Evolutionary conservation across 2,113 vertebrate genomes (phyloP).

Genomic region (Silurus asotus): DNA sequence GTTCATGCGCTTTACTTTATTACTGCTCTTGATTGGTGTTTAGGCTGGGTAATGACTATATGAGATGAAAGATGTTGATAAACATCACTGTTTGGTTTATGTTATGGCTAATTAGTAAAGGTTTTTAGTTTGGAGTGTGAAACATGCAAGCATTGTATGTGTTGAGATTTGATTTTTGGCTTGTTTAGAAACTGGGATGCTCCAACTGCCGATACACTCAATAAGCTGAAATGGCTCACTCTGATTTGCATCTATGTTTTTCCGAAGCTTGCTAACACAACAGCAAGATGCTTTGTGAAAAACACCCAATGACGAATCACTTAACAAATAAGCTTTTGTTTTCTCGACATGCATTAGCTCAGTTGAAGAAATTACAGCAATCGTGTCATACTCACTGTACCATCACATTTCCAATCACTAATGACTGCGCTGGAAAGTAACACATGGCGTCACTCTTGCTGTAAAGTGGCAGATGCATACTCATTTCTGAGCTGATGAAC

Average conservation of each 20-base stretch:
- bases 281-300: neutral
- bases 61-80: neutral
- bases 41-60: neutral
- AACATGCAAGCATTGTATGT: neutral
- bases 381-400: conserved; percentile 29
- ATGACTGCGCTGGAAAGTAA: neutral
- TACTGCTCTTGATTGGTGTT: conserved; percentile 27
- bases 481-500: conserved; percentile 49
- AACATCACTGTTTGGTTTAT: neutral
- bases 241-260: conserved; percentile 8
- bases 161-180: neutral
- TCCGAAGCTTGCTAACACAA: conserved; percentile 10
- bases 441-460: neutral
- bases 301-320: neutral
- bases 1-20: neutral
- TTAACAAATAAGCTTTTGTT: conserved; percentile 31
- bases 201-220: neutral
- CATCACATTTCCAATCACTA: conserved; percentile 24
- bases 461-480: conserved; percentile 31
- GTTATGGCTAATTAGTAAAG: neutral
- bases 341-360: neutral
- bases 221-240: neutral
- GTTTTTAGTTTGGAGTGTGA: neutral
- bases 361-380: conserved; percentile 14
- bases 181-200: neutral